Base-by-base conservation (phyloP, 2,888 invertebrate genomes). In the Lasioglossum calceatum region DNA sequence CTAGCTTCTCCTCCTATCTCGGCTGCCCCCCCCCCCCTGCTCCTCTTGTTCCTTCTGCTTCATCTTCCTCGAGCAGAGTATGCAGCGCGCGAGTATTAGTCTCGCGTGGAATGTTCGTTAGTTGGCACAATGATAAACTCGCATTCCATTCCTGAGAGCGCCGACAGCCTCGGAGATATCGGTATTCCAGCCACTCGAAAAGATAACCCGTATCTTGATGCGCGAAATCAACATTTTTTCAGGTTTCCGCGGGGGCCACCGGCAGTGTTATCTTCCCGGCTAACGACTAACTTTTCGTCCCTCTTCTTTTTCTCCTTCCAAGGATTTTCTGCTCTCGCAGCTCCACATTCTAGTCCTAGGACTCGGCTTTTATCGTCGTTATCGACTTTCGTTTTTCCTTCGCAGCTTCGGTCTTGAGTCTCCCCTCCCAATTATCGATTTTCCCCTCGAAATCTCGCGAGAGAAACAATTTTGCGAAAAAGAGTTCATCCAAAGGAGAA, bases 71-170 rank as follows among this genome's bases (percentile, higher is more conserved):
- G 64, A 32, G 39, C 19, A 0, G 19, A 42, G 50, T 67, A 67
- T 79, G 85, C 79, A 42, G 58, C 73, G 36, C 64, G 23, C 75
- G 50, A n/a, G 76, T 61, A 77, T 77, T 64, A 75, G 58, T 44
- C 88, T 39, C 67, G 71, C 74, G 74, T 39, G 86, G 84, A 91
- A 90, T 84, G 90, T 89, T 88, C 86, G 88, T 90, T 87, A 88
- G 90, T 91, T 88, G 88, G 89, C 89, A 89, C 82, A 89, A 89
- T 84, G 92, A 92, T 91, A 92, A 91, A 90, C 85, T 85, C 90
- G 88, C 92, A 89, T 92, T 93, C 92, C 92, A 85, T 84, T 77
- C 44, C 44, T 39, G 71, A 79, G 58, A 64, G 76, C 84, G 82
- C 58, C 86, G 81, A 77, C 67, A 47, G n/a, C 75, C 75, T 42